A percentile compares a stretch with the other conserved stretches of the same genome.
phyloP scores from a whole-genome alignment of 2,888 invertebrate genomes.

The Cryptophagus acutangulus region DNA sequence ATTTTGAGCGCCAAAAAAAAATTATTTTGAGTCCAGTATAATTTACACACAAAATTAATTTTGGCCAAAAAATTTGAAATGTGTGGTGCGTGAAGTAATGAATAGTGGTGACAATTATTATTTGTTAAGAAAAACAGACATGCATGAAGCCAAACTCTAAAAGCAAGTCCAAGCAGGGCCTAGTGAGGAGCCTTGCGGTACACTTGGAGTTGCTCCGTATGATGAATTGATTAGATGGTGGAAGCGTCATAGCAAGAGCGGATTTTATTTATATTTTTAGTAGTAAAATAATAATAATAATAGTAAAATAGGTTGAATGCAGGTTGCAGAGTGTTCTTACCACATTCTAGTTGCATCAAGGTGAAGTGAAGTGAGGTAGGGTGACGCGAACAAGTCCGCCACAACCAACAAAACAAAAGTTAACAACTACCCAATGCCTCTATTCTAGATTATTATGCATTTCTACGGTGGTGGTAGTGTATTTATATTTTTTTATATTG shows the following conservation, averaged over 20 bases:
- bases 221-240: too few species aligned
- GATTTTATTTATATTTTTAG: too few species aligned
- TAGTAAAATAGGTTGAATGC: conserved; percentile 23
- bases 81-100: conserved; percentile 35
- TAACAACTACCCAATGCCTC: conserved; percentile 48
- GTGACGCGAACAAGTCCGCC: conserved; percentile 49
- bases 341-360: conserved; percentile 50
- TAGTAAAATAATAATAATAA: neutral
- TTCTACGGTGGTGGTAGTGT: too few species aligned
- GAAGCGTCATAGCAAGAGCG: too few species aligned
- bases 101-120: conserved; percentile 27
- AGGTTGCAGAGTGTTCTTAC: conserved; percentile 48
- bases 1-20: conserved; percentile 21
- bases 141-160: too few species aligned
- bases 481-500: too few species aligned
- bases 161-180: too few species aligned
- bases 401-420: conserved; percentile 51
- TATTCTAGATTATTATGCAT: conserved; percentile 43
- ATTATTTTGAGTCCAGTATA: conserved; percentile 8
- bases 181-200: too few species aligned
- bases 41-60: conserved; percentile 14
- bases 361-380: conserved; percentile 49
- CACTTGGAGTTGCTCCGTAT: too few species aligned
- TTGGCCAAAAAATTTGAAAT: conserved; percentile 14
- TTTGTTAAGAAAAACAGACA: too few species aligned